phyloP scores from a whole-genome alignment of 2,888 invertebrate species.

The Siphonodentalium dalli region DNA sequence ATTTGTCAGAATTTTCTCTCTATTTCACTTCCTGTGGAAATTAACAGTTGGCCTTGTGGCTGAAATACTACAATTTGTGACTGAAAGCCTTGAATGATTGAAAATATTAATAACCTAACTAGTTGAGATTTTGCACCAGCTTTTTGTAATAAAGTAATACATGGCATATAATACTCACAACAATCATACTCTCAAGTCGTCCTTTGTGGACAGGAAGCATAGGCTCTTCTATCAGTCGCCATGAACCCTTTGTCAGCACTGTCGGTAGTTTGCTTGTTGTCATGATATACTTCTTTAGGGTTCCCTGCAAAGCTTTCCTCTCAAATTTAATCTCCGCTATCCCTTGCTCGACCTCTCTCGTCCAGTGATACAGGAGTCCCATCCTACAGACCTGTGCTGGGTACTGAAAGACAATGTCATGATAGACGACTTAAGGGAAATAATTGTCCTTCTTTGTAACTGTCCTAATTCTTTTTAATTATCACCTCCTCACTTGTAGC shows the following conservation, averaged over 20 bases:
- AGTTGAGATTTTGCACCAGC: too few species aligned
- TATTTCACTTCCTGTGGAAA: too few species aligned
- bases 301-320: constrained; percentile 57
- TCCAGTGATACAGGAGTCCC: constrained; percentile 63
- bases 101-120: too few species aligned
- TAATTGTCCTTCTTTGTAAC: neutral
- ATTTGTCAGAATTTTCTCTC: too few species aligned
- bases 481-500: too few species aligned
- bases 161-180: constrained; percentile 58
- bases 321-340: constrained; percentile 61
- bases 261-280: constrained; percentile 51
- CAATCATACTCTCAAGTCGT: constrained; percentile 61
- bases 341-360: constrained; percentile 61
- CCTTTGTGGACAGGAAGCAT: constrained; percentile 57
- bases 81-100: too few species aligned
- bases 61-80: too few species aligned
- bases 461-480: neutral
- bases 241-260: constrained; percentile 46
- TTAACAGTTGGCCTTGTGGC: too few species aligned
- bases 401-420: constrained; percentile 50
- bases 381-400: constrained; percentile 63
- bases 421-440: too few species aligned
- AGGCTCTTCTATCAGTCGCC: constrained; percentile 54
- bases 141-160: too few species aligned
- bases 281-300: constrained; percentile 54